Conservation (phyloP, 2,797 vertebrate species). For the Sternarchorhynchus goeldii region DNA sequence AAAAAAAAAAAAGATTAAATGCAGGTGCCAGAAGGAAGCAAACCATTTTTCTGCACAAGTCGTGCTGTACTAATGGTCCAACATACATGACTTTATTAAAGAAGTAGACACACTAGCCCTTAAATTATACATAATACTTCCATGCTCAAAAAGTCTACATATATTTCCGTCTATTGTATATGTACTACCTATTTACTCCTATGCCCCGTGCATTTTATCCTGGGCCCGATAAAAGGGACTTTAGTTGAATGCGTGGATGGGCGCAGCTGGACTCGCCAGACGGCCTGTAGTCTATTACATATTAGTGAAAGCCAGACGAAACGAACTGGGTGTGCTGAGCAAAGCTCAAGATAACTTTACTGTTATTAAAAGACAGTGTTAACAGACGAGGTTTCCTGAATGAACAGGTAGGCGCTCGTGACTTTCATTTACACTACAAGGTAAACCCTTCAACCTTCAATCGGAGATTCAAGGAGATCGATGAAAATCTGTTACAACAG, state of each 20-base stretch:
- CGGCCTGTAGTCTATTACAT: slow-evolving; percentile 11
- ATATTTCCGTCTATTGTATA: neutral
- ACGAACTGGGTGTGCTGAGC: slow-evolving; percentile 43
- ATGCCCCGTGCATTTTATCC: neutral
- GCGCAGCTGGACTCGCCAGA: neutral
- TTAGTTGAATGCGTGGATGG: neutral
- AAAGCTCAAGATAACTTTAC: neutral
- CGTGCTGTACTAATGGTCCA: too few relatives aligned
- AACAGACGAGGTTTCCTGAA: neutral
- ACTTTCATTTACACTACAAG: neutral
- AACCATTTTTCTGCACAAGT: too few relatives aligned
- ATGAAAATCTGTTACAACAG: neutral
- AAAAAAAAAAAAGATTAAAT: too few relatives aligned
- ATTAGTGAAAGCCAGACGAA: slow-evolving; percentile 29
- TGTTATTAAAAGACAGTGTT: neutral
- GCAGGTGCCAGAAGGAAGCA: too few relatives aligned
- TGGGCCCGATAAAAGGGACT: neutral
- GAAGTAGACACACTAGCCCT: too few relatives aligned
- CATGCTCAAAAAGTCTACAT: neutral
- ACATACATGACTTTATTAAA: too few relatives aligned
- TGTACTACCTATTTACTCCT: neutral
- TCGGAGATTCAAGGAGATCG: slow-evolving; percentile 2
- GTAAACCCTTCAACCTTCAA: slow-evolving; percentile 6
- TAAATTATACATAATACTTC: neutral
- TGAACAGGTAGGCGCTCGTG: slow-evolving; percentile 8